phyloP scores from a whole-genome alignment of 2,113 vertebrate genomes.

The Equus przewalskii region DNA sequence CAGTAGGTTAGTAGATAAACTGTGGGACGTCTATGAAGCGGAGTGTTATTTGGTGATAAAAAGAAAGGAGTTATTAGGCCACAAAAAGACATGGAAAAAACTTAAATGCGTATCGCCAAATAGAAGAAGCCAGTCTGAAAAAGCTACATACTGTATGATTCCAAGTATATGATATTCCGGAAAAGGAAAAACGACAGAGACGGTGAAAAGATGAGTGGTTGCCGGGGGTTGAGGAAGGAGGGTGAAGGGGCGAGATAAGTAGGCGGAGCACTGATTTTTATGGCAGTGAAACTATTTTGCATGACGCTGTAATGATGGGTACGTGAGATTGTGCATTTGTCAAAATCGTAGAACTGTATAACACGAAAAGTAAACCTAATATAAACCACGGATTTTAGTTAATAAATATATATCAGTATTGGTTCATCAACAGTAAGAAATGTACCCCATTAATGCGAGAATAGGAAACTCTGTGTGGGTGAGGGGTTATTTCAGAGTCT shows the following conservation, averaged over 20 bases:
- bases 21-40: background rate
- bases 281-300: background rate
- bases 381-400: background rate
- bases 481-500: background rate
- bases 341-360: background rate
- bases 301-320: background rate
- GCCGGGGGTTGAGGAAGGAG: background rate
- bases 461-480: background rate
- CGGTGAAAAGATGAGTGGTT: background rate
- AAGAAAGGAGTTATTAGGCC: background rate
- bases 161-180: background rate
- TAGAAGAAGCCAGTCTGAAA: background rate
- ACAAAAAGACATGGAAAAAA: background rate
- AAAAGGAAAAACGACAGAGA: background rate
- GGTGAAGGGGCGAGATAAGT: no score
- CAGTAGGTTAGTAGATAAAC: background rate
- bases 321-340: background rate
- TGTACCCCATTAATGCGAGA: no score
- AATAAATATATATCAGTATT: background rate
- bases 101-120: background rate
- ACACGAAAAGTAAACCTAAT: background rate
- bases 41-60: background rate
- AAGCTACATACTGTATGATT: background rate
- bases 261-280: background rate
- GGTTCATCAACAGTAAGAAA: background rate